Evolutionary conservation across 1,140 invertebrate species (phyloP), one percentile per base, ranked within the genome.

Genomic region (Listronotus bonariensis): DNA sequence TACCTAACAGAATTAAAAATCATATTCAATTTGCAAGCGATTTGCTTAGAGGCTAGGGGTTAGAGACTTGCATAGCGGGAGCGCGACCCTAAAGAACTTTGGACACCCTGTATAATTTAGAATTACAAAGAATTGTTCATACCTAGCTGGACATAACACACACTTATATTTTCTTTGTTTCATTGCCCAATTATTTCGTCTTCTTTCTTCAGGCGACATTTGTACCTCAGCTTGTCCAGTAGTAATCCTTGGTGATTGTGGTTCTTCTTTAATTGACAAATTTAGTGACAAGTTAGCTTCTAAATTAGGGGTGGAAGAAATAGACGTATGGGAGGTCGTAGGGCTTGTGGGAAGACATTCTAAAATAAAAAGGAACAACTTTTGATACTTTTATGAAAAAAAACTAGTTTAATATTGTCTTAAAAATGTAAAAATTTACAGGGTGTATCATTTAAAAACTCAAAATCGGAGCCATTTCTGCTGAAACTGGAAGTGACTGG

Each of bases 161-260:
- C 75, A 76, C 54, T 74, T 75, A 49, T 73, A 75, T 61, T 74
- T 76, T 60, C 67, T 67, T 48, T 67, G 69, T 36, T 74, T 74
- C 52, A 67, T 57, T 3, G 71, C 71, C 73, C 73, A 74, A 38
- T 59, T 60, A 41, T 18, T 62, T 45, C 38, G 61, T 62, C 51
- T 61, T 18, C 54, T 65, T 45, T 40, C 58, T 38, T 41, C 52
- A 15, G 53, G 42, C 8, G 45, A 55, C 49, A 49, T 6, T 6
- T n/a, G 41, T 9, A 1, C 40, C 15, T 6, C 20, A 49, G 46
- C 8, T 9, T 1, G 15, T 3, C 11, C 8, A 10, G 46, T 4
- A 20, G 18, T 26, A 2, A 31, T 1, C 6, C 12, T 32, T 6
- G 55, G 40, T 14, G 55, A 31, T 14, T 32, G 6, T 14, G 42